phyloP scores from a whole-genome alignment of 2,888 invertebrate genomes.

The Aporophyla lueneburgensis region DNA sequence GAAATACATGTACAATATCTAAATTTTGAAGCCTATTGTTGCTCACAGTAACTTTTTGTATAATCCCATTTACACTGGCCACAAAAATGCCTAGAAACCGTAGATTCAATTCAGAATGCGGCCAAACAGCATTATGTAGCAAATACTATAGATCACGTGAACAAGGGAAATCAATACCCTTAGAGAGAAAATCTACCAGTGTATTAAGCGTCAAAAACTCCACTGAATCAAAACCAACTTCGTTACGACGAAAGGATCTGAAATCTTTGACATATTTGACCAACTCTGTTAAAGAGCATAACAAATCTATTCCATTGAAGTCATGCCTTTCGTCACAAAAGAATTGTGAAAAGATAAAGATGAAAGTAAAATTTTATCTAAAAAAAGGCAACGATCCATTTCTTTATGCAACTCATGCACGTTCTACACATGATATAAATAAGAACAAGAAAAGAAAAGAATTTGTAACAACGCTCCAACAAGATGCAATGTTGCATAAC shows the following conservation, averaged over 20 bases:
- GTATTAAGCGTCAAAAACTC: constrained; percentile 17
- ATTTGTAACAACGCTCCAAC: background rate
- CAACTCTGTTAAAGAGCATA: background rate
- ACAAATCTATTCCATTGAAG: constrained; percentile 31
- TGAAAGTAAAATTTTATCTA: constrained; percentile 50
- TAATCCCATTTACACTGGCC: background rate
- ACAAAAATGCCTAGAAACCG: constrained; percentile 44
- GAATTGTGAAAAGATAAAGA: constrained; percentile 43
- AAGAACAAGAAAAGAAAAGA: constrained; percentile 18
- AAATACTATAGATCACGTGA: constrained; percentile 1
- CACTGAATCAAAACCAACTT: background rate
- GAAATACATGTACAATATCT: background rate
- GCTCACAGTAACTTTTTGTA: background rate
- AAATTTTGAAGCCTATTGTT: background rate
- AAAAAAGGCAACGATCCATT: constrained; percentile 24
- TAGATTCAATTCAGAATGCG: background rate
- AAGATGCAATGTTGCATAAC: background rate
- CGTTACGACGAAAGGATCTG: constrained; percentile 36
- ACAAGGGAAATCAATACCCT: constrained; percentile 8
- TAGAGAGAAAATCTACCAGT: constrained; percentile 51
- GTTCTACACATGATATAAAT: constrained; percentile 38
- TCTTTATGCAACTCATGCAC: background rate
- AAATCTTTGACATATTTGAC: constrained; percentile 37
- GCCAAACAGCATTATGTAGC: background rate
- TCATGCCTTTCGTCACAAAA: constrained; percentile 43